Base-by-base conservation (phyloP, 2,888 invertebrate species). In the Imbricaverruca yamaguchii region DNA sequence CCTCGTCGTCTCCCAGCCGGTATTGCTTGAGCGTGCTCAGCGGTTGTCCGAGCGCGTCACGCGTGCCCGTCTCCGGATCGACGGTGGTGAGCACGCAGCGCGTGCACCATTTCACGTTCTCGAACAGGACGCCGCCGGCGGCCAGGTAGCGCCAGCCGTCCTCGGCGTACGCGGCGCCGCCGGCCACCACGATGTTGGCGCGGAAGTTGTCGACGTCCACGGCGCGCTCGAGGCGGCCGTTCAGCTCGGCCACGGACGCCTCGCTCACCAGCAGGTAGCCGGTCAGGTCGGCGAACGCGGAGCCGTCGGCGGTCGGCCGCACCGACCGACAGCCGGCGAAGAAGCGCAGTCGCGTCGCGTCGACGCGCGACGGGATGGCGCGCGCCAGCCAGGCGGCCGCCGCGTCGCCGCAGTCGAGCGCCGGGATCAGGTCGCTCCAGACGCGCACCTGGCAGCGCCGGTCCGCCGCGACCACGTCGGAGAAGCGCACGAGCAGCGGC, bases 341-440 rank as follows among this genome's bases (percentile, higher is more conserved):
- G 23, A 10, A 80, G 79, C 55, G 55, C 53, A 57, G 15, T n/a
- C 79, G 74, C 55, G 59, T 18, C 25, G 13, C 39, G 1, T 8
- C 78, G 1, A 3, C 15, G 18, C n/a, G 59, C 18, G 61, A 61
- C 21, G 79, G 82, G 74, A 53, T 82, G 65, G 53, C 80, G 63
- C 91, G 90, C 7, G 92, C 91, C 85, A 95, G 89, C 95, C 95
- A 95, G 81, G 90, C 90, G 25, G 92, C 91, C 18, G 90, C 91
- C 83, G 91, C 91, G 82, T 90, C 90, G 0, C 94, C 94, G 86
- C 94, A 94, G 85, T 94, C 92, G 84, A 91, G 89, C 0, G 91
- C 92, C 0, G 90, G 88, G 1, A 93, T 89, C 61, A 84, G 81
- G 65, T 86, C 88, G 65, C 86, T 86, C 85, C 87, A 88, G 4